Base-by-base conservation (phyloP, 2,888 invertebrate species). In the Lacanobia wlatinum region DNA sequence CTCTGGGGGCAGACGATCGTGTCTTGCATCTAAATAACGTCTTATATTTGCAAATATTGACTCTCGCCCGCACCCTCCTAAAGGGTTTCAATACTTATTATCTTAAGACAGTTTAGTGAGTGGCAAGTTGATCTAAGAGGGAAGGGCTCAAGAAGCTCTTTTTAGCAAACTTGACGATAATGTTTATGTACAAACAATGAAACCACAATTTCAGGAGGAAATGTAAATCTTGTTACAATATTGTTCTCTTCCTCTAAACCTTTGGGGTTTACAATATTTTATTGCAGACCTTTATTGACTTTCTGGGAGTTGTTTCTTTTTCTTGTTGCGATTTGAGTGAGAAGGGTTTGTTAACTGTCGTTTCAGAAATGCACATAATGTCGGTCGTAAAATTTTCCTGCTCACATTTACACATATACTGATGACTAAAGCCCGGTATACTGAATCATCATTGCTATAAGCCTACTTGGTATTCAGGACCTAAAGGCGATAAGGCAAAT, bases 11-110 rank as follows among this genome's bases (percentile, higher is more conserved):
- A 90, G 90, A 88, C 90, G 93, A 92, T 94, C 95, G 95, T 95
- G 95, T 94, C 93, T 91, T 89, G 95, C 95, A 95, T 96, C 94
- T 94, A 94, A 95, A 96, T 95, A 94, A 92, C 94, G 94, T 93
- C 94, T 95, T 96, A 95, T 94, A 93, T 95, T 94, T 93, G 94
- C 95, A 95, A 96, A 96, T 95, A 96, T 96, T 96, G 94, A 94
- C 95, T 93, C 90, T 92, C 90, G 89, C 89, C 93, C 92, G 92
- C 92, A 94, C 94, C 94, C 94, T 94, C 93, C 92, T 86, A 90
- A 90, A 93, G 92, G 92, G 93, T 88, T 92, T 90, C 88, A 89
- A 93, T 93, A 91, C 92, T 90, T 92, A 93, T 93, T 93, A 93
- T 93, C 93, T 92, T 93, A 92, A 93, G 92, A 93, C 91, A 92